These are phyloP conservation scores for Papilio elwesi DNA, from an alignment of 2,888 invertebrate species.

Conservation along the genomic window DNA sequence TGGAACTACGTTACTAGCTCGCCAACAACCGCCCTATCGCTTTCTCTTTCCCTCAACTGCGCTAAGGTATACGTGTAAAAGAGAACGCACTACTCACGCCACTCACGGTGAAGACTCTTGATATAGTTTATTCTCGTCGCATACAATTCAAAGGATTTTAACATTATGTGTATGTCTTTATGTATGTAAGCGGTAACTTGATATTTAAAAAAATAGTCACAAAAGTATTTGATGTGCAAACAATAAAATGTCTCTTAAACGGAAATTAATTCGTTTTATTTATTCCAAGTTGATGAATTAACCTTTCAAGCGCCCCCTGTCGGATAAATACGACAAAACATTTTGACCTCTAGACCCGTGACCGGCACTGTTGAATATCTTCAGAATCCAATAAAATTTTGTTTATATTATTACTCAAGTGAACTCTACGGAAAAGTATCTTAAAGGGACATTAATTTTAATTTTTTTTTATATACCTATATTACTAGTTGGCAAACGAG, in stretches of 20 bases:
- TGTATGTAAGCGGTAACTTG: slow-evolving; percentile 36
- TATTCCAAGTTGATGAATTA: too few species aligned
- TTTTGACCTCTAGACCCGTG: too few species aligned
- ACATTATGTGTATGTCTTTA: slow-evolving; percentile 33
- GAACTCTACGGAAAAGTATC: too few species aligned
- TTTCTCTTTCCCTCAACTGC: slow-evolving; percentile 20
- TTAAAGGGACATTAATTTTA: too few species aligned
- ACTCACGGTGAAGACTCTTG: slow-evolving; percentile 4
- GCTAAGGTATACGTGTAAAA: slow-evolving; percentile 10
- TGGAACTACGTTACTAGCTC: slow-evolving; percentile 23
- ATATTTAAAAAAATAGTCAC: slow-evolving; percentile 36
- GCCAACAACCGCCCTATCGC: slow-evolving; percentile 8
- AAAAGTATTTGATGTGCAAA: slow-evolving; percentile 33
- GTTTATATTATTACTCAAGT: too few species aligned
- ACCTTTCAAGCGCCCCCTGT: too few species aligned
- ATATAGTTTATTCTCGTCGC: slow-evolving; percentile 3
- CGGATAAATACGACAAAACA: too few species aligned
- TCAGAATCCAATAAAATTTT: too few species aligned
- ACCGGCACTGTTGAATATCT: too few species aligned
- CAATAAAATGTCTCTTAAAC: slow-evolving; percentile 19
- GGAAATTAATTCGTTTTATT: neutral
- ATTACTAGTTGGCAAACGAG: too few species aligned
- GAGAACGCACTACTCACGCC: slow-evolving; percentile 3
- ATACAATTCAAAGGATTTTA: slow-evolving; percentile 12
- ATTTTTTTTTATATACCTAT: too few species aligned